These are phyloP conservation scores for Neoaliturus tenellus DNA, from an alignment of 2,888 invertebrate species.

Conservation along the genomic window DNA sequence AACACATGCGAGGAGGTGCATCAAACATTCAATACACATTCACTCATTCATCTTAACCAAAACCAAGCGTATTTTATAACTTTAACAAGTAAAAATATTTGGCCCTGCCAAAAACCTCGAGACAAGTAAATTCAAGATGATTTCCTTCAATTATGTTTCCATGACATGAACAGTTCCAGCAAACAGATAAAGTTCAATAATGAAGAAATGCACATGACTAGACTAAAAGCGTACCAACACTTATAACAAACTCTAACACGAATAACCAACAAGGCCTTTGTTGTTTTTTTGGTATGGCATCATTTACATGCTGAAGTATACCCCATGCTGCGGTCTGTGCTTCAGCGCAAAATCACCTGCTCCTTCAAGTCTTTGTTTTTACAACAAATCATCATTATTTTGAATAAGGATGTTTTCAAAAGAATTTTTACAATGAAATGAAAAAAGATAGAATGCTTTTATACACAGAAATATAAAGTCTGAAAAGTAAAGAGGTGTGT, in stretches of 20 bases:
- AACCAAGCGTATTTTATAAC: slow-evolving; percentile 19
- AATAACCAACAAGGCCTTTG: slow-evolving; percentile 54
- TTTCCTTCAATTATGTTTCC: background rate
- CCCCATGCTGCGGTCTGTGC: slow-evolving; percentile 69
- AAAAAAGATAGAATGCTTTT: slow-evolving; percentile 38
- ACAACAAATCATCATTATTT: slow-evolving; percentile 44
- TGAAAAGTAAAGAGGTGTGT: slow-evolving; percentile 60
- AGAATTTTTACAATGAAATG: slow-evolving; percentile 23
- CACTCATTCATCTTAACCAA: slow-evolving; percentile 40
- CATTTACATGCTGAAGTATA: slow-evolving; percentile 56
- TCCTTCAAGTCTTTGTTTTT: slow-evolving; percentile 64
- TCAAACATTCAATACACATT: slow-evolving; percentile 37
- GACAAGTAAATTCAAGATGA: slow-evolving; percentile 13
- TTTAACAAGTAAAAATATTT: background rate
- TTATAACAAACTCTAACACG: background rate
- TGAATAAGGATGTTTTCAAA: slow-evolving; percentile 29
- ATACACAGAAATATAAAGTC: slow-evolving; percentile 43
- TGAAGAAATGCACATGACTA: slow-evolving; percentile 30
- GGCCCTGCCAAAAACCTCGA: background rate
- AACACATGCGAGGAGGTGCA: slow-evolving; percentile 48
- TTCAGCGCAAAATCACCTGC: slow-evolving; percentile 61
- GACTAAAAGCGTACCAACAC: slow-evolving; percentile 26
- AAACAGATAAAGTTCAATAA: slow-evolving; percentile 24
- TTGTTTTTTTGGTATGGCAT: slow-evolving; percentile 52
- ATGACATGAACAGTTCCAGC: background rate